Percentiles rank a stretch among this genome's conserved stretches.
phyloP scores from a whole-genome alignment of 2,113 vertebrate genomes.

The Emydocephalus ijimae region DNA sequence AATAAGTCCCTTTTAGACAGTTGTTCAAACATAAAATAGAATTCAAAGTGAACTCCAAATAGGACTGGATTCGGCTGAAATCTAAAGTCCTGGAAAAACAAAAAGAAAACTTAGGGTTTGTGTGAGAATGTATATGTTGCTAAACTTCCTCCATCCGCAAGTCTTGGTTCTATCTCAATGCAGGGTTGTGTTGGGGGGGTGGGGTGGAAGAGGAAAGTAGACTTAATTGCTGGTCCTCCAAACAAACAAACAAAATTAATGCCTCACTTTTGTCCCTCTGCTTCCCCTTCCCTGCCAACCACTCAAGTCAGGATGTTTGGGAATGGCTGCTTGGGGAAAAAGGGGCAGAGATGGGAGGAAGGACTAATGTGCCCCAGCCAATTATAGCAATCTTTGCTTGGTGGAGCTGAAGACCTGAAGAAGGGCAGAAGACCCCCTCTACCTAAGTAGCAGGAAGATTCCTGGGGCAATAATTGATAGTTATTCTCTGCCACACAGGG shows the following conservation, averaged over 20 bases:
- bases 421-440: neutral
- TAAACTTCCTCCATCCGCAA: neutral
- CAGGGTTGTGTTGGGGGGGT: neutral
- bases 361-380: neutral
- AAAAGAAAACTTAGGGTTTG: neutral
- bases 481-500: neutral
- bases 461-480: neutral
- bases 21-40: neutral
- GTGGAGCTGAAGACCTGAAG: neutral
- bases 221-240: neutral
- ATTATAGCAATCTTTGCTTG: neutral
- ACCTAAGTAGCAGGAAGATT: neutral
- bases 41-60: neutral
- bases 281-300: neutral
- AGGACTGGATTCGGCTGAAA: neutral
- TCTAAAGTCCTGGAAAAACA: neutral
- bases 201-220: neutral
- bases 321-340: neutral
- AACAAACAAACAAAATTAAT: neutral
- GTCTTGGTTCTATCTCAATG: neutral
- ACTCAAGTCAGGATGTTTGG: neutral
- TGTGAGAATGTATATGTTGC: neutral
- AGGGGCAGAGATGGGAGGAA: neutral
- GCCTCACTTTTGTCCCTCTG: neutral
- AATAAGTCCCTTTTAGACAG: neutral